Evolutionary conservation across 2,797 vertebrate genomes (phyloP).

Genomic region (Sphenodon punctatus): DNA sequence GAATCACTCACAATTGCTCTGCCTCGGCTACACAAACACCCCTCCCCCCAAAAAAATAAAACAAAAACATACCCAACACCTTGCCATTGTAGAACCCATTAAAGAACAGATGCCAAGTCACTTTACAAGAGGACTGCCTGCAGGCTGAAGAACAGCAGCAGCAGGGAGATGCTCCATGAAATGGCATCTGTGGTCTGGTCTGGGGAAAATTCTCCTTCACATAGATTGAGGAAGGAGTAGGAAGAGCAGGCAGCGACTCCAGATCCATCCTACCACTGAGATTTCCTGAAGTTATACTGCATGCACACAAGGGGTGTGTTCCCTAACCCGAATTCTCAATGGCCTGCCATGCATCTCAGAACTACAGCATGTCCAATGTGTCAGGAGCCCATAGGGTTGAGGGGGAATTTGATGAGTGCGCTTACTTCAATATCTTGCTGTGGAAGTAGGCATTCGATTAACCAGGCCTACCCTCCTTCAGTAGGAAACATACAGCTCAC

Average conservation of each 20-base stretch:
- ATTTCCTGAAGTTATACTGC: background rate
- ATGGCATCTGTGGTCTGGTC: background rate
- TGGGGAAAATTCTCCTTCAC: background rate
- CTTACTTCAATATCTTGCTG: background rate
- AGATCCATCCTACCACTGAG: too few species aligned
- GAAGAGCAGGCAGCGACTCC: too few species aligned
- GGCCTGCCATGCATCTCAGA: too few species aligned
- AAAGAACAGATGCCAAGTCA: too few species aligned
- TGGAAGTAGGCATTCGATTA: background rate
- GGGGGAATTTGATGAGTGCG: background rate
- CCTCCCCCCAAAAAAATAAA: too few species aligned
- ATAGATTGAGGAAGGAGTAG: background rate
- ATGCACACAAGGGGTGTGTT: background rate
- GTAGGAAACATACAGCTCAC: conserved; percentile 48
- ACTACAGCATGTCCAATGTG: background rate
- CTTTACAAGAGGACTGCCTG: background rate
- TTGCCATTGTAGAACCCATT: too few species aligned
- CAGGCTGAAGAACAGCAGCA: background rate
- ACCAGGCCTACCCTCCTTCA: background rate
- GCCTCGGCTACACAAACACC: background rate
- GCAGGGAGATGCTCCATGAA: too few species aligned
- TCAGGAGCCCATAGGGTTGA: background rate
- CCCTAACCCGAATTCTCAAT: background rate
- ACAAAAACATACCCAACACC: too few species aligned
- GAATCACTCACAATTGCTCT: background rate